Conservation (phyloP, 2,797 vertebrate species). For the Neosilurus mollespiculum region DNA sequence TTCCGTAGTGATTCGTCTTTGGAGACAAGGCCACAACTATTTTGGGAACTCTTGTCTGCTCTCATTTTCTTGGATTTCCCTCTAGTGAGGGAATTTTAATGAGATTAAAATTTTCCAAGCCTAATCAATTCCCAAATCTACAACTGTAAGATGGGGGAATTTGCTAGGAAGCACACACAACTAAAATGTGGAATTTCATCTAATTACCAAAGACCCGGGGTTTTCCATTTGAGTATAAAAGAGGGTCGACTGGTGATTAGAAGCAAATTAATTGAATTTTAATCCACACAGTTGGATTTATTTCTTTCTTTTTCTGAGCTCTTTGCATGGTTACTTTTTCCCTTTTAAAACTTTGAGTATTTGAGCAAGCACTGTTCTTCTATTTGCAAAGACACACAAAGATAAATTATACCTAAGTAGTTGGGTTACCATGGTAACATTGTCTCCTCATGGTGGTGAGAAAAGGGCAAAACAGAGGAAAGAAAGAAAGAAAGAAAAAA, state of each 20-base stretch:
- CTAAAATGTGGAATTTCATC: constrained; percentile 35
- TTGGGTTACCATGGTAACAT: constrained; percentile 62
- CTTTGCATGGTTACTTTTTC: constrained; percentile 22
- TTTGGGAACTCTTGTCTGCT: constrained; percentile 13
- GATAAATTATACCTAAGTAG: constrained; percentile 58
- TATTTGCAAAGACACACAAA: constrained; percentile 53
- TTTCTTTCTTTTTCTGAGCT: not conserved
- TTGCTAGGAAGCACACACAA: constrained; percentile 34
- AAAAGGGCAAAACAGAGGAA: constrained; percentile 53
- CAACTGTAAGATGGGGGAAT: constrained; percentile 30
- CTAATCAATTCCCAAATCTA: constrained; percentile 40
- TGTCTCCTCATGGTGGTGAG: constrained; percentile 55
- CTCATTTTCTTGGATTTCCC: constrained; percentile 27
- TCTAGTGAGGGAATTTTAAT: not conserved
- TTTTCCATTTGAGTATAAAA: constrained; percentile 37
- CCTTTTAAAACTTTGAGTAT: constrained; percentile 39
- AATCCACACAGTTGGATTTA: constrained; percentile 36
- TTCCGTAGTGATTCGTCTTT: constrained; percentile 1
- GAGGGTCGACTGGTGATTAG: constrained; percentile 44
- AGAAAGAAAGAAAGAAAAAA: not conserved
- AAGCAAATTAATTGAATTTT: constrained; percentile 52
- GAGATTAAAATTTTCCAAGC: constrained; percentile 4
- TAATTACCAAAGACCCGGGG: constrained; percentile 42
- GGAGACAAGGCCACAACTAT: not conserved
- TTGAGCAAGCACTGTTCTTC: constrained; percentile 42